phyloP scores from a whole-genome alignment of 1,140 invertebrate species.

The Drosophila varians region DNA sequence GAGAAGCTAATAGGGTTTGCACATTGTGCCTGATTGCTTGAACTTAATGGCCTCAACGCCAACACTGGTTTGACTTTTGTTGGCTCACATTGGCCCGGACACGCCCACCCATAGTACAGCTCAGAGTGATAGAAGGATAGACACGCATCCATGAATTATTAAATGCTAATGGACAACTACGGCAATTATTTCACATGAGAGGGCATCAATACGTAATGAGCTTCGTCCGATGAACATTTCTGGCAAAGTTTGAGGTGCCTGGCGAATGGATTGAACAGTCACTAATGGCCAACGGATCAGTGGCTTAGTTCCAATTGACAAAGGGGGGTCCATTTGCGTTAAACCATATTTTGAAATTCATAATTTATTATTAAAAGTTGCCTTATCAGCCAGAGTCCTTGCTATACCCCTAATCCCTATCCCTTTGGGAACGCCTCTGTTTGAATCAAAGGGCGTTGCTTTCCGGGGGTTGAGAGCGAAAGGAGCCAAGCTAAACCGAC shows the following conservation, averaged over 20 bases:
- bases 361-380: not conserved
- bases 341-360: not conserved
- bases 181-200: constrained; percentile 76
- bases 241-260: constrained; percentile 29
- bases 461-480: too few species aligned
- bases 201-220: constrained; percentile 73
- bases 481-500: constrained; percentile 28
- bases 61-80: constrained; percentile 33
- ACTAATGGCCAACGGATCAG: constrained; percentile 5
- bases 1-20: constrained; percentile 33
- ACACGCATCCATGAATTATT: constrained; percentile 66
- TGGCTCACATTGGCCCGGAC: constrained; percentile 4
- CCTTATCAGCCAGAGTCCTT: not conserved
- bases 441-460: not conserved
- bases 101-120: constrained; percentile 6
- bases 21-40: constrained; percentile 35
- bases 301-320: not conserved
- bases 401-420: not conserved
- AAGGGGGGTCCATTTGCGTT: not conserved
- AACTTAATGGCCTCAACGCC: constrained; percentile 44
- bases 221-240: constrained; percentile 25
- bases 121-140: constrained; percentile 2
- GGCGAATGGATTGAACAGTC: constrained; percentile 63
- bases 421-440: not conserved
- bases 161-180: constrained; percentile 66